Percentiles rank a stretch among this genome's conserved stretches.
Conservation (phyloP, 1,140 invertebrate species). For the Alviniconcha marisindica region DNA sequence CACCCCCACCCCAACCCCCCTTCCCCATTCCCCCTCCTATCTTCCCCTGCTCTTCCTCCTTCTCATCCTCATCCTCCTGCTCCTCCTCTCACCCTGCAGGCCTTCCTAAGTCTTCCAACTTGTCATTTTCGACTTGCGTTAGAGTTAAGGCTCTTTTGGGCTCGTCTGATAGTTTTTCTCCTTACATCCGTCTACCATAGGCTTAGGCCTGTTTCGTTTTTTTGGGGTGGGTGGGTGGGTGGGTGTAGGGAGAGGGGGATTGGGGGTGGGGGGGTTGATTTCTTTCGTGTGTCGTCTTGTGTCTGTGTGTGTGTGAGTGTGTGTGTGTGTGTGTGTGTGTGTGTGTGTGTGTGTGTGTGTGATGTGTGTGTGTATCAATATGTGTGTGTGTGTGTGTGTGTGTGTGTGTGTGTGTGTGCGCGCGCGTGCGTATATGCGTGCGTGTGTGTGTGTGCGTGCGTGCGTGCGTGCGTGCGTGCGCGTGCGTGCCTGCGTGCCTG, state of each 20-base stretch:
- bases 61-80: not conserved
- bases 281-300: no score
- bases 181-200: not conserved
- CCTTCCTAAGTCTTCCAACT: no score
- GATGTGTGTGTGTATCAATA: not conserved
- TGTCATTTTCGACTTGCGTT: no score
- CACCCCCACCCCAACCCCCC: not conserved
- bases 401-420: slow-evolving; percentile 11
- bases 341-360: no score
- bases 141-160: not conserved
- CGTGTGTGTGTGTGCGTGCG: slow-evolving; percentile 1
- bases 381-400: not conserved
- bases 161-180: no score
- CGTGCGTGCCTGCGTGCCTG: not conserved
- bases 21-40: not conserved
- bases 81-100: not conserved
- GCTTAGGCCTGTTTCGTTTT: not conserved
- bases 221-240: not conserved
- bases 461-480: slow-evolving; percentile 8
- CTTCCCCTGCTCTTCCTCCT: not conserved
- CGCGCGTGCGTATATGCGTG: not conserved
- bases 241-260: no score
- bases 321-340: no score
- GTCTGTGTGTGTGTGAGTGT: no score
- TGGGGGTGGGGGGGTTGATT: no score